phyloP scores from a whole-genome alignment of 2,888 invertebrate genomes.

The Dryobotodes eremita region DNA sequence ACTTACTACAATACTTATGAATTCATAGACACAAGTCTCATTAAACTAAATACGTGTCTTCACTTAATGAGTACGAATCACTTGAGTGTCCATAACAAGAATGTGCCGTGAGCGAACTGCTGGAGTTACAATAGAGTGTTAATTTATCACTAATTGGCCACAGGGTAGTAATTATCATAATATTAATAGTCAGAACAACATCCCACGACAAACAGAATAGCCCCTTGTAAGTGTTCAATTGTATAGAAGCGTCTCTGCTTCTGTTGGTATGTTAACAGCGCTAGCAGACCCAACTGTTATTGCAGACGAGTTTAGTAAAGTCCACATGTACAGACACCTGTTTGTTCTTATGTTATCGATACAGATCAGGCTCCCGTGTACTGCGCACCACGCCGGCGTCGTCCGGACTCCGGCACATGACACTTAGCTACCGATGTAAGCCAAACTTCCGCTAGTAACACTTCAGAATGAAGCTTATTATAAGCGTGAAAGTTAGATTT shows the following conservation, averaged over 20 bases:
- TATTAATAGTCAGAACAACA: slow-evolving; percentile 64
- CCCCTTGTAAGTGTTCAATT: slow-evolving; percentile 51
- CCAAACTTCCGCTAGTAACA: slow-evolving; percentile 65
- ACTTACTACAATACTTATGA: slow-evolving; percentile 73
- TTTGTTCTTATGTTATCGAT: slow-evolving; percentile 69
- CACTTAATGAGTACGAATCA: slow-evolving; percentile 44
- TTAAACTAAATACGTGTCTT: slow-evolving; percentile 64
- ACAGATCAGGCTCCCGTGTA: slow-evolving; percentile 72
- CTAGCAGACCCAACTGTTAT: slow-evolving; percentile 60
- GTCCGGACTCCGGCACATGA: slow-evolving; percentile 34
- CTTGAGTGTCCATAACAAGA: slow-evolving; percentile 58
- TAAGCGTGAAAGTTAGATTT: slow-evolving; percentile 78
- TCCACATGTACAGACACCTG: slow-evolving; percentile 57
- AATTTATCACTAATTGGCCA: slow-evolving; percentile 68
- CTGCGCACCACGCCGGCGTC: slow-evolving; percentile 35
- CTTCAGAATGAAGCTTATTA: slow-evolving; percentile 69
- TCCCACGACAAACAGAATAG: slow-evolving; percentile 64
- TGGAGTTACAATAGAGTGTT: slow-evolving; percentile 67
- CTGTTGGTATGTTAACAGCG: slow-evolving; percentile 65
- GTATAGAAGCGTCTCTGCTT: slow-evolving; percentile 49
- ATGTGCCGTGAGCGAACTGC: slow-evolving; percentile 60
- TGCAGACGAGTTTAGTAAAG: slow-evolving; percentile 48
- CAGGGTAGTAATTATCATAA: slow-evolving; percentile 65
- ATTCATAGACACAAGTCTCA: slow-evolving; percentile 64
- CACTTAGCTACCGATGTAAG: slow-evolving; percentile 60